Percentiles rank a stretch among this genome's conserved stretches.
Conservation (phyloP, 2,797 vertebrate species). For the Acrossocheilus fasciatus region DNA sequence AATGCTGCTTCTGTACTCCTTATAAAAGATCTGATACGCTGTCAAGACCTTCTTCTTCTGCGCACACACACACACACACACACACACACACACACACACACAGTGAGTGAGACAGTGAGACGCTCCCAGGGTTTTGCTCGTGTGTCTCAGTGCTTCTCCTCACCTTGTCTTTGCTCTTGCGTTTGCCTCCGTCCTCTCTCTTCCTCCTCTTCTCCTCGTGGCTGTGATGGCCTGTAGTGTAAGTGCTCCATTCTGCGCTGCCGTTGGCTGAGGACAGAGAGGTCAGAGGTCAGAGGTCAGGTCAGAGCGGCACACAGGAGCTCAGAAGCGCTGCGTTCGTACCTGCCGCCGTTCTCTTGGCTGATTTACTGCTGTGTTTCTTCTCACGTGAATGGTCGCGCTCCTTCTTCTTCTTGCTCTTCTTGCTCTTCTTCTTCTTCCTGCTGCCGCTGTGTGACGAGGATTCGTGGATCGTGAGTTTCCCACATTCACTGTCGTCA, state of each 20-base stretch:
- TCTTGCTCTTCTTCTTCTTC: constrained; percentile 90
- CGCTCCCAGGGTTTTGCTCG: not conserved
- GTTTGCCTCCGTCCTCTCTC: constrained; percentile 70
- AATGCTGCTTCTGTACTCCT: constrained; percentile 84
- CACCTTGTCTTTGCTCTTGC: constrained; percentile 46
- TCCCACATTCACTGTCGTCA: constrained; percentile 82
- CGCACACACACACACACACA: not conserved
- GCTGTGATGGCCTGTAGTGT: constrained; percentile 54
- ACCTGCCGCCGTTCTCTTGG: constrained; percentile 1
- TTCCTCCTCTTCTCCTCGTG: constrained; percentile 80
- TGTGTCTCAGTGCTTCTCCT: constrained; percentile 16
- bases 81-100: not conserved
- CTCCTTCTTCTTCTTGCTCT: constrained; percentile 80
- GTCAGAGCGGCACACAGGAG: not conserved
- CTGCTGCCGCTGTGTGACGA: constrained; percentile 84
- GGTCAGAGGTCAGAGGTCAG: not conserved
- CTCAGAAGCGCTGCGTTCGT: not conserved
- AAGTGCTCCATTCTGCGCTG: constrained; percentile 53
- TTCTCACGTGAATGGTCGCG: constrained; percentile 58
- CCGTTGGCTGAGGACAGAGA: constrained; percentile 56
- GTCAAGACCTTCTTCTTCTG: constrained; percentile 86
- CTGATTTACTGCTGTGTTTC: constrained; percentile 33
- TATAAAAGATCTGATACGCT: constrained; percentile 87
- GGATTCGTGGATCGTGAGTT: constrained; percentile 85
- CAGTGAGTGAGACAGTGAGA: not conserved